Percentiles rank a stretch among this genome's conserved stretches.
Conservation (phyloP, 2,888 invertebrate species). For the Silvanus unidentatus region DNA sequence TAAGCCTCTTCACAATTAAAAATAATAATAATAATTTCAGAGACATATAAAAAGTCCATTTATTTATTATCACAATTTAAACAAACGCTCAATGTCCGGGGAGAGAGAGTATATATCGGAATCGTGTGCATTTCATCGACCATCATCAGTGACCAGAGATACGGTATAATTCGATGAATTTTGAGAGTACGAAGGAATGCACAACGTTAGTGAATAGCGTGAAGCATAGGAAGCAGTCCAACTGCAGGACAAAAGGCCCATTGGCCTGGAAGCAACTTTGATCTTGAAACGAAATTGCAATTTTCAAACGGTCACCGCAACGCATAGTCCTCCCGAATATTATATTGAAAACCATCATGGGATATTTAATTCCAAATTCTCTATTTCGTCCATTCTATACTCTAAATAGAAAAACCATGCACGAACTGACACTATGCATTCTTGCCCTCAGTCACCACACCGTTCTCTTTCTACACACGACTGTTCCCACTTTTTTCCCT, state of each 20-base stretch:
- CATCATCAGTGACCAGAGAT: background rate
- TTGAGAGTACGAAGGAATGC: conserved; percentile 28
- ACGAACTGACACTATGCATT: conserved; percentile 9
- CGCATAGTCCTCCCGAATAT: conserved; percentile 39
- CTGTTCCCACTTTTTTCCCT: too few relatives aligned
- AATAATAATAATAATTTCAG: too few relatives aligned
- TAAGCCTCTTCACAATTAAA: too few relatives aligned
- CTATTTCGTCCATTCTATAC: conserved; percentile 12
- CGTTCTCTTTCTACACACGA: too few relatives aligned
- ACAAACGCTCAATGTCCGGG: too few relatives aligned
- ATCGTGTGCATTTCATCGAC: too few relatives aligned
- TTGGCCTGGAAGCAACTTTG: conserved; percentile 44
- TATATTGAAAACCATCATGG: conserved; percentile 41
- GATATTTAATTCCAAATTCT: conserved; percentile 36
- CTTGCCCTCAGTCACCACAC: background rate
- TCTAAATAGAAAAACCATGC: conserved; percentile 14
- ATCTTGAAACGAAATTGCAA: conserved; percentile 46
- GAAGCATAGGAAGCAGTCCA: conserved; percentile 15
- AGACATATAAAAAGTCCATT: too few relatives aligned
- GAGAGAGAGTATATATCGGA: too few relatives aligned
- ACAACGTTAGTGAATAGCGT: conserved; percentile 20
- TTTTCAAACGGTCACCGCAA: conserved; percentile 44
- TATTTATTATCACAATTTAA: too few relatives aligned
- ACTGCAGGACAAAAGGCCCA: conserved; percentile 37
- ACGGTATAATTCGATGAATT: conserved; percentile 1